These are phyloP conservation scores for Ascidia mentula DNA, from an alignment of 23 tunicate species.

Conservation along the genomic window DNA sequence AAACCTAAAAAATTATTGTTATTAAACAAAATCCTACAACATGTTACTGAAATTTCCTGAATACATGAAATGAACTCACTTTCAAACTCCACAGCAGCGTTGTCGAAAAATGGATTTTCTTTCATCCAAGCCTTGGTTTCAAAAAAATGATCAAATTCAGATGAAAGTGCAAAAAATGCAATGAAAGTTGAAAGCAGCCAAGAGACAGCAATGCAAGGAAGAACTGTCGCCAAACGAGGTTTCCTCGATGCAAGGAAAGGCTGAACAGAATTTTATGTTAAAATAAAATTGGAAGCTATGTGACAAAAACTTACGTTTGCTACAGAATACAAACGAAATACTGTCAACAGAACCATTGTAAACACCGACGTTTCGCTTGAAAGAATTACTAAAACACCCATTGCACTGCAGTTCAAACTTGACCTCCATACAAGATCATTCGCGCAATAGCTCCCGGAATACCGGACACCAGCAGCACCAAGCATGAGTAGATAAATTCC, in stretches of 20 bases:
- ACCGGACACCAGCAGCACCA: slow-evolving; percentile 17
- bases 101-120: slow-evolving; percentile 26
- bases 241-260: no score
- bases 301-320: slow-evolving; percentile 25
- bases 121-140: slow-evolving; percentile 8
- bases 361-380: no score
- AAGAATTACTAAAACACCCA: no score
- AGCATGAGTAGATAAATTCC: no score
- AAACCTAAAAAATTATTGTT: background rate
- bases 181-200: slow-evolving; percentile 19
- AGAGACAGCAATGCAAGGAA: slow-evolving; percentile 2
- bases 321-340: slow-evolving; percentile 21
- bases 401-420: no score
- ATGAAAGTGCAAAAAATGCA: slow-evolving; percentile 32
- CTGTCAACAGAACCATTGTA: background rate
- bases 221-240: background rate
- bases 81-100: slow-evolving; percentile 11
- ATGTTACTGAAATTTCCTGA: background rate
- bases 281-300: no score
- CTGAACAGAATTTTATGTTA: no score
- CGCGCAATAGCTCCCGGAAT: slow-evolving; percentile 11
- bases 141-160: slow-evolving; percentile 11
- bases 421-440: no score
- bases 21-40: background rate
- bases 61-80: background rate